Conservation (phyloP, 2,797 vertebrate genomes). For the Morus bassanus region DNA sequence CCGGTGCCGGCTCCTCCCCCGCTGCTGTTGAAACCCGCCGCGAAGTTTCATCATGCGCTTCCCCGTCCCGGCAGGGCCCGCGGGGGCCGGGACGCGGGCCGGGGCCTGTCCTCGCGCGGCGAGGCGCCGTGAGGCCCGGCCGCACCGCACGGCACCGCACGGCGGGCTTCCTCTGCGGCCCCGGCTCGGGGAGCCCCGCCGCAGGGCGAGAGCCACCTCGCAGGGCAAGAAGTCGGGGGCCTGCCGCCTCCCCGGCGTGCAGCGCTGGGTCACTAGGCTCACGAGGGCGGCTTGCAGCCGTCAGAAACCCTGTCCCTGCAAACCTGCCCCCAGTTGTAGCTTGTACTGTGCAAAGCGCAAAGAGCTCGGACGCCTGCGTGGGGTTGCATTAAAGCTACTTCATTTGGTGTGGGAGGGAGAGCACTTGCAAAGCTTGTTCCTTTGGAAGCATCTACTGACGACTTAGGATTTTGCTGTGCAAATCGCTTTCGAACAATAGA, state of each 20-base stretch:
- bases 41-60: slow-evolving; percentile 45
- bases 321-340: rapidly evolving
- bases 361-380: rapidly evolving
- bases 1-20: neutral
- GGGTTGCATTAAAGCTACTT: neutral
- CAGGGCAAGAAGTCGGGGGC: rapidly evolving
- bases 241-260: rapidly evolving
- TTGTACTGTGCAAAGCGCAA: rapidly evolving
- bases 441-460: neutral
- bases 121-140: no score
- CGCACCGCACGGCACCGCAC: no score
- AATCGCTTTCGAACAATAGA: neutral
- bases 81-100: neutral
- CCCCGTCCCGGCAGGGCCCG: neutral
- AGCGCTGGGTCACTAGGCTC: rapidly evolving
- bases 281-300: rapidly evolving
- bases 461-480: neutral
- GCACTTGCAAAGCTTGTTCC: rapidly evolving
- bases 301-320: neutral
- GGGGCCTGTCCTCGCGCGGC: rapidly evolving
- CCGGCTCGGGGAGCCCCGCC: neutral
- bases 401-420: no score
- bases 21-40: slow-evolving; percentile 20
- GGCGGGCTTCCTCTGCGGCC: neutral
- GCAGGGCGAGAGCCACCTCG: rapidly evolving